Evolutionary conservation across 2,797 vertebrate genomes (phyloP).

Genomic region (Epinephelus coioides): DNA sequence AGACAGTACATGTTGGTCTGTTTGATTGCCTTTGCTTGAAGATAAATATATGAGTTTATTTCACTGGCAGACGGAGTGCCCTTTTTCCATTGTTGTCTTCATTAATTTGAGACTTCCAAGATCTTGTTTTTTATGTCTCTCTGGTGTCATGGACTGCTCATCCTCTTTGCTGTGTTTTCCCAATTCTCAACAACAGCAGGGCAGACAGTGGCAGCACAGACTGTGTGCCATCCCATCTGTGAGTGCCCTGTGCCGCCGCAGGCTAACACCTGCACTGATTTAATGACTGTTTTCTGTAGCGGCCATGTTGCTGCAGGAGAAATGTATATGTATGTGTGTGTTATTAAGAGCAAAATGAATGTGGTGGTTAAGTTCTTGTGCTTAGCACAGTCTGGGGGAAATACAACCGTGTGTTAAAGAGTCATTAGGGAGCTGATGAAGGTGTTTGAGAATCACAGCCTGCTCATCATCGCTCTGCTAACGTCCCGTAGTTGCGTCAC

Average conservation of each 20-base stretch:
- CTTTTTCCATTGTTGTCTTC: too few species aligned
- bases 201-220: constrained; percentile 54
- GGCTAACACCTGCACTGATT: constrained; percentile 81
- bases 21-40: too few species aligned
- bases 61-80: too few species aligned
- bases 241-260: constrained; percentile 59
- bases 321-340: constrained; percentile 73
- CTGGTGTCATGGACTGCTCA: constrained; percentile 21
- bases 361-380: constrained; percentile 81
- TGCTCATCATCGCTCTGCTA: constrained; percentile 78
- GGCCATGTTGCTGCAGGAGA: constrained; percentile 80
- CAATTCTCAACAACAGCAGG: constrained; percentile 40
- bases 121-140: too few species aligned
- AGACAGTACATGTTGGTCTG: too few species aligned
- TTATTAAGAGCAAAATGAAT: constrained; percentile 85
- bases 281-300: constrained; percentile 87
- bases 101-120: too few species aligned
- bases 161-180: constrained; percentile 40
- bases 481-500: constrained; percentile 79
- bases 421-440: constrained; percentile 86
- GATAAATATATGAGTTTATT: too few species aligned
- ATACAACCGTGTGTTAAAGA: constrained; percentile 86
- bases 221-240: constrained; percentile 56
- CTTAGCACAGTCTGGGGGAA: constrained; percentile 81
- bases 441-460: constrained; percentile 82